Percentiles rank a stretch among this genome's conserved stretches.
phyloP scores from a whole-genome alignment of 2,113 vertebrate genomes.

The Bufo gargarizans region DNA sequence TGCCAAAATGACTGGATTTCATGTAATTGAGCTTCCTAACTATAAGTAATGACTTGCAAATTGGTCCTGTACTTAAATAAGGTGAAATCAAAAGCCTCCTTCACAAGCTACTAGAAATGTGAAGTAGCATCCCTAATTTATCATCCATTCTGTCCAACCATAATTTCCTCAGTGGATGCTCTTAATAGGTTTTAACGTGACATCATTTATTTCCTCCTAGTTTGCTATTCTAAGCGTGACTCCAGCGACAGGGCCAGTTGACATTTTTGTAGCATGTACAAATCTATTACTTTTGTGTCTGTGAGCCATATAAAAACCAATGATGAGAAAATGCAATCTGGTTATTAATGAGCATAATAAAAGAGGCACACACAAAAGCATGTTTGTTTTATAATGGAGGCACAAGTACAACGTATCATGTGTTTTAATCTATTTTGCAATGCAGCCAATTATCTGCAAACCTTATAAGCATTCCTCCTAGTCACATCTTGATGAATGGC shows the following conservation, averaged over 20 bases:
- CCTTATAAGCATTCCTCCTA: background rate
- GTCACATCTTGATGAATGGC: constrained; percentile 16
- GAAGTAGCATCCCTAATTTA: constrained; percentile 4
- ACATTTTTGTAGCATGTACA: constrained; percentile 8
- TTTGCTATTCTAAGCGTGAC: background rate
- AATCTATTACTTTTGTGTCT: constrained; percentile 9
- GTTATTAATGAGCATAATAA: background rate
- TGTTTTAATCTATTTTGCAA: constrained; percentile 1
- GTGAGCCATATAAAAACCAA: background rate
- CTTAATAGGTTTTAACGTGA: constrained; percentile 6
- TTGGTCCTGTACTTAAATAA: background rate
- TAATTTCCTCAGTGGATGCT: background rate
- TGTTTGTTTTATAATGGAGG: background rate
- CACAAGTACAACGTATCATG: no score
- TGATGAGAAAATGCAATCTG: background rate
- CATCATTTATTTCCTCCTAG: constrained; percentile 2
- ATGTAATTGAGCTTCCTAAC: background rate
- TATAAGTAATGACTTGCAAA: background rate
- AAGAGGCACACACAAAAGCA: no score
- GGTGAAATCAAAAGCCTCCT: background rate
- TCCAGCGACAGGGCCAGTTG: background rate
- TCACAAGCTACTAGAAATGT: background rate
- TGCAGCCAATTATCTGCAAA: background rate
- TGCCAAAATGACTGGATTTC: background rate
- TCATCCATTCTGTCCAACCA: background rate